Conservation (phyloP, 2,888 invertebrate genomes). For the Liposcelis brunnea region DNA sequence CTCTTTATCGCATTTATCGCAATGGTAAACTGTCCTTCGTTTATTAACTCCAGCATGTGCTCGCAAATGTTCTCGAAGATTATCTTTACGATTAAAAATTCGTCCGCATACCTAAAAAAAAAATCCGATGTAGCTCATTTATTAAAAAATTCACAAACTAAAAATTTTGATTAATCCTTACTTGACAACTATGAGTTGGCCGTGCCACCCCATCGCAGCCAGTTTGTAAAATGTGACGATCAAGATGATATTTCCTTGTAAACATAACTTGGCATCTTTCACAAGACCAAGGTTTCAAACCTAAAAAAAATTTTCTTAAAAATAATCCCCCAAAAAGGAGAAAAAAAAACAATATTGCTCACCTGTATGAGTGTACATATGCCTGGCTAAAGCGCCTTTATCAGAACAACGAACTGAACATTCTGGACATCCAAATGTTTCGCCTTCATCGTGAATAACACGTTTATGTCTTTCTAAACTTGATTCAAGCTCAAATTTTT, state of each 20-base stretch:
- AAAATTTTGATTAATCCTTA: slow-evolving; percentile 17
- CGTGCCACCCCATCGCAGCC: slow-evolving; percentile 44
- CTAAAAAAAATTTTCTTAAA: slow-evolving; percentile 17
- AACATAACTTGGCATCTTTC: slow-evolving; percentile 51
- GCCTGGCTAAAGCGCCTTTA: slow-evolving; percentile 41
- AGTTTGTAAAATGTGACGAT: slow-evolving; percentile 47
- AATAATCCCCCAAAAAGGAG: no score
- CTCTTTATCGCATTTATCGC: slow-evolving; percentile 45
- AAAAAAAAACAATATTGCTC: slow-evolving; percentile 15
- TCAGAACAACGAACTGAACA: slow-evolving; percentile 50
- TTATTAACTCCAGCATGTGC: slow-evolving; percentile 40
- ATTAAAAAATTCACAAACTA: background rate
- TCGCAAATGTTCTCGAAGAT: slow-evolving; percentile 50
- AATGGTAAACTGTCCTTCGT: slow-evolving; percentile 38
- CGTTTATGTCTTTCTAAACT: slow-evolving; percentile 46
- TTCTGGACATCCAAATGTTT: slow-evolving; percentile 42
- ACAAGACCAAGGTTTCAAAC: slow-evolving; percentile 41
- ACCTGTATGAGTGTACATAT: slow-evolving; percentile 46
- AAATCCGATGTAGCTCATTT: slow-evolving; percentile 3
- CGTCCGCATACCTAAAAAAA: slow-evolving; percentile 40
- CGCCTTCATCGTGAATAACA: slow-evolving; percentile 49
- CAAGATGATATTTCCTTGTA: slow-evolving; percentile 56
- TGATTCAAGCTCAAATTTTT: slow-evolving; percentile 50
- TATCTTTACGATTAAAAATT: slow-evolving; percentile 51
- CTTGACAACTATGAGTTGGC: slow-evolving; percentile 37